These are phyloP conservation scores for Bucorvus abyssinicus DNA, from an alignment of 2,797 vertebrate genomes.

Conservation along the genomic window DNA sequence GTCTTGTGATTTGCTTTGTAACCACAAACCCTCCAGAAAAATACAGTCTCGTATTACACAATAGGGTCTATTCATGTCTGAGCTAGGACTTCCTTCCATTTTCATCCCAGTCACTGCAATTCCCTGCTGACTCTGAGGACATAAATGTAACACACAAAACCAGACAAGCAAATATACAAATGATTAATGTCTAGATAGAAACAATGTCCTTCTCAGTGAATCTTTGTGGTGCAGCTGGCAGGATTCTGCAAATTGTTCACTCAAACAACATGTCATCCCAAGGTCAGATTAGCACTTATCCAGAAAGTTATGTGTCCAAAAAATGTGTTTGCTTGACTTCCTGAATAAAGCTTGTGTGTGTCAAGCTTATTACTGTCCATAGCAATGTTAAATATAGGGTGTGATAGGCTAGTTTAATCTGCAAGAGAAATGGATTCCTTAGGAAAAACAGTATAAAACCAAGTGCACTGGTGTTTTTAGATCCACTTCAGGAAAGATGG, in stretches of 20 bases:
- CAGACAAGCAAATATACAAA: constrained; percentile 28
- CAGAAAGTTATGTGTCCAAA: background rate
- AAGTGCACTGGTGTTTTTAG: background rate
- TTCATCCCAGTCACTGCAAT: background rate
- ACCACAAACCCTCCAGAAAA: constrained; percentile 48
- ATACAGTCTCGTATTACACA: constrained; percentile 28
- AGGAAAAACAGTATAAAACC: background rate
- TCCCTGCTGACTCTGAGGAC: constrained; percentile 3
- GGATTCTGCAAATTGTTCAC: constrained; percentile 7
- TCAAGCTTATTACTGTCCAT: background rate
- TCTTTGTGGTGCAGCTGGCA: constrained; percentile 29
- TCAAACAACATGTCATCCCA: constrained; percentile 11
- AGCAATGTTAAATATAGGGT: background rate
- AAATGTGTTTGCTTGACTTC: background rate
- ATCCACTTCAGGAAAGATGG: background rate
- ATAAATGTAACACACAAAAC: constrained; percentile 33
- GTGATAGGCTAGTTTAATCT: background rate
- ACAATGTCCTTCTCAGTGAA: constrained; percentile 19
- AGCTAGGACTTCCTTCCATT: constrained; percentile 20
- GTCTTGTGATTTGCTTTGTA: constrained; percentile 41
- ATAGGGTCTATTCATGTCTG: constrained; percentile 26
- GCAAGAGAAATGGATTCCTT: background rate
- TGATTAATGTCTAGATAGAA: constrained; percentile 23
- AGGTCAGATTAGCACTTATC: constrained; percentile 20
- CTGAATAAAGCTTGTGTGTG: background rate